A percentile compares a stretch with the other conserved stretches of the same genome.
phyloP scores from a whole-genome alignment of 2,888 invertebrate genomes.

The Heliconius ismenius region DNA sequence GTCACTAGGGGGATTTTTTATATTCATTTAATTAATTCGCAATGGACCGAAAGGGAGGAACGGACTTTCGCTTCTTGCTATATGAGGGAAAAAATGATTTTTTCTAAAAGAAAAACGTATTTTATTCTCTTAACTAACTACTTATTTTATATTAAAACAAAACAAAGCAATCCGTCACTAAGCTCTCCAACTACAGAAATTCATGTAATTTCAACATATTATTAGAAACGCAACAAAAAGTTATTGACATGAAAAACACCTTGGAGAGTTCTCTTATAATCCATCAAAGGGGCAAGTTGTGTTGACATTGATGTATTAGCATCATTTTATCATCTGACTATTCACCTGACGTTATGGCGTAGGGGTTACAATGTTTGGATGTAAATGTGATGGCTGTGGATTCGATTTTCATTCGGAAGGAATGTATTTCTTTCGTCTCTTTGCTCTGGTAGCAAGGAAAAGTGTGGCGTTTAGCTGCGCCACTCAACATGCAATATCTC shows the following conservation, averaged over 20 bases:
- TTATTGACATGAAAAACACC: conserved; percentile 23
- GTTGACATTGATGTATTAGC: conserved; percentile 33
- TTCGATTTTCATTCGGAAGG: not conserved
- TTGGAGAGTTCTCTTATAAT: conserved; percentile 18
- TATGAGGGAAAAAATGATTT: too few relatives aligned
- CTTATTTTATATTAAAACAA: not conserved
- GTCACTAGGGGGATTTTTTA: too few relatives aligned
- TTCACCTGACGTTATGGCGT: not conserved
- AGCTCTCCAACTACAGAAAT: not conserved
- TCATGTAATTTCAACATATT: not conserved
- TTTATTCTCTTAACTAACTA: too few relatives aligned
- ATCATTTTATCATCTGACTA: conserved; percentile 27
- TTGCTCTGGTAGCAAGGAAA: not conserved
- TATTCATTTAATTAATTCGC: too few relatives aligned
- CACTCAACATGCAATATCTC: too few relatives aligned
- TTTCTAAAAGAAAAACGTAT: too few relatives aligned
- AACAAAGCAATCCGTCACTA: not conserved
- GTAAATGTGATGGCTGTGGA: not conserved
- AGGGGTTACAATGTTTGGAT: not conserved
- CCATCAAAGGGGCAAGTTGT: conserved; percentile 30
- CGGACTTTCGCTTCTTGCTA: too few relatives aligned
- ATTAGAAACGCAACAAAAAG: not conserved
- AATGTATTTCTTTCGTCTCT: not conserved
- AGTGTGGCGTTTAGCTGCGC: not conserved
- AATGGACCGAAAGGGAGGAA: too few relatives aligned